A percentile compares a stretch with the other conserved stretches of the same genome.
Conservation (phyloP, 2,797 vertebrate species). For the Acropternis orthonyx region DNA sequence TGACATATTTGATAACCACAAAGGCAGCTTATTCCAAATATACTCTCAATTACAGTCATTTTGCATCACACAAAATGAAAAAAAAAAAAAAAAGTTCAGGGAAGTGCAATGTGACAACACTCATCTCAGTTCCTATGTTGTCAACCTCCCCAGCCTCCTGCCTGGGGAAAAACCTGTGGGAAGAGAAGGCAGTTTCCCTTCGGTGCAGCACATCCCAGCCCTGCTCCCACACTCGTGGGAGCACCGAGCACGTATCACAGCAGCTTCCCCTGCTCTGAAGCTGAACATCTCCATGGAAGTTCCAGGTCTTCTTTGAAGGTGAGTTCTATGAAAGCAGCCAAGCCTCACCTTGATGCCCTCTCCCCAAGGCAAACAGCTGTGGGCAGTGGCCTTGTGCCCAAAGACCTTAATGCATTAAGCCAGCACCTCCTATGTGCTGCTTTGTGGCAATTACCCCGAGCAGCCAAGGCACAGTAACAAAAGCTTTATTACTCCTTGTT, state of each 20-base stretch:
- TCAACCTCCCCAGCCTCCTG: fast-evolving
- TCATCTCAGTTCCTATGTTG: fast-evolving
- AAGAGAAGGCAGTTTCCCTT: not conserved
- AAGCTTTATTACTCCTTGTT: not conserved
- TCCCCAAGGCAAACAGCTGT: too few species aligned
- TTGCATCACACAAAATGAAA: not conserved
- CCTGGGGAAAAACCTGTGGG: not conserved
- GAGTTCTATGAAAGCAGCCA: not conserved
- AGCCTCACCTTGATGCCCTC: fast-evolving
- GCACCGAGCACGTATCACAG: fast-evolving
- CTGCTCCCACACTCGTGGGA: fast-evolving
- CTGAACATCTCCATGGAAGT: fast-evolving
- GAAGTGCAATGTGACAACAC: not conserved
- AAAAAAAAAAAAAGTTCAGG: not conserved
- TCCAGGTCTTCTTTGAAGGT: too few species aligned
- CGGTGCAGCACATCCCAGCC: not conserved
- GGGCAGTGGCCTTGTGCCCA: fast-evolving
- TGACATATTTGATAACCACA: conserved; percentile 28
- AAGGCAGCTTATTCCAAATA: conserved; percentile 22
- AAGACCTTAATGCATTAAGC: fast-evolving
- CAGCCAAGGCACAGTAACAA: fast-evolving
- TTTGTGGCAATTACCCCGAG: too few species aligned
- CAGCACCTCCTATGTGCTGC: not conserved
- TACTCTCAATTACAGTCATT: not conserved
- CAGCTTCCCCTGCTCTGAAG: not conserved